phyloP scores from a whole-genome alignment of 2,888 invertebrate species.

The Drosophila mayaguana region DNA sequence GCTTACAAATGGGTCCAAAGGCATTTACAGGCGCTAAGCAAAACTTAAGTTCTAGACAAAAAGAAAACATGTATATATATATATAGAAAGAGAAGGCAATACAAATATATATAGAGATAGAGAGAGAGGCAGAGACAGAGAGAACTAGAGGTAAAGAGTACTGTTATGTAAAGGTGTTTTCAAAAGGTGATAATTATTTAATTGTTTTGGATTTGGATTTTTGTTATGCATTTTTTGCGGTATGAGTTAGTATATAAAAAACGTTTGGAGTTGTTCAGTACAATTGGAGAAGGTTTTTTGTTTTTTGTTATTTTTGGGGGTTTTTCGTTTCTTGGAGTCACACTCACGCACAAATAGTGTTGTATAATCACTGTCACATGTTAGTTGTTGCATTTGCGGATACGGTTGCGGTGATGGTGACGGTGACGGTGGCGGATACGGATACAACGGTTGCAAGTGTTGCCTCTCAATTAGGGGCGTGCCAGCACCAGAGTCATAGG shows the following conservation, averaged over 20 bases:
- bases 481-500: constrained; percentile 83
- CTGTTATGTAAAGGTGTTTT: constrained; percentile 12
- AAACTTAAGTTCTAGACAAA: constrained; percentile 23
- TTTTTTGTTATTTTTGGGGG: constrained; percentile 9
- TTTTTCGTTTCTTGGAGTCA: constrained; percentile 65
- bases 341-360: constrained; percentile 86
- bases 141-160: constrained; percentile 12
- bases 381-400: constrained; percentile 83
- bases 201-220: constrained; percentile 20
- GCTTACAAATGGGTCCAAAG: constrained; percentile 23
- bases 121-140: constrained; percentile 18
- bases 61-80: constrained; percentile 8
- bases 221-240: not conserved
- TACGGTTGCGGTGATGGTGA: constrained; percentile 77
- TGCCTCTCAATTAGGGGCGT: constrained; percentile 63
- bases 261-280: constrained; percentile 29
- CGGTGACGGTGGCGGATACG: constrained; percentile 49
- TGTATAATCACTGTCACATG: constrained; percentile 85
- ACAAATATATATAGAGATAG: constrained; percentile 1
- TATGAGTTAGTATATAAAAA: constrained; percentile 3
- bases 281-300: constrained; percentile 17
- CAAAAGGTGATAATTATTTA: constrained; percentile 18
- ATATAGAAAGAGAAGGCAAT: constrained; percentile 11
- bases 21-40: constrained; percentile 45
- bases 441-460: constrained; percentile 68